phyloP scores from a whole-genome alignment of 2,113 vertebrate genomes.

The Excalfactoria chinensis region DNA sequence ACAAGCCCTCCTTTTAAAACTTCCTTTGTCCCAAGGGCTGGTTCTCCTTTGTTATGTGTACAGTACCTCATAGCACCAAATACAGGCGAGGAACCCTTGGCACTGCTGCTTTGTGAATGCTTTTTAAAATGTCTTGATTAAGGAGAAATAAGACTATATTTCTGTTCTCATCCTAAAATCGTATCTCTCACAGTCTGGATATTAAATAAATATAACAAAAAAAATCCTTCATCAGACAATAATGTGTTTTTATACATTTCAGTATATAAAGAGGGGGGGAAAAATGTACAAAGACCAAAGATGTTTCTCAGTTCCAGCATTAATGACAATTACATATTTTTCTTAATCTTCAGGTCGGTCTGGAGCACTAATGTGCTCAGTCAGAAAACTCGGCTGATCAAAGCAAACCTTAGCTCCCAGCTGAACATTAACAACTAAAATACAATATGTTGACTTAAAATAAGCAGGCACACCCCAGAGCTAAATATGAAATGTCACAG shows the following conservation, averaged over 20 bases:
- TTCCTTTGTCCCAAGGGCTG: neutral
- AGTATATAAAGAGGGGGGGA: neutral
- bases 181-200: neutral
- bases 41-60: neutral
- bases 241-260: neutral
- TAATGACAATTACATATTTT: neutral
- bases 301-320: neutral
- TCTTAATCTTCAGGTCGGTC: neutral
- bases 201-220: neutral
- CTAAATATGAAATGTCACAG: conserved; percentile 11
- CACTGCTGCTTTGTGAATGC: neutral
- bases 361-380: neutral
- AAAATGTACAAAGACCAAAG: neutral
- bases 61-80: neutral
- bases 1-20: neutral
- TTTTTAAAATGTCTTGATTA: neutral
- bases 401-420: conserved; percentile 9
- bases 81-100: neutral
- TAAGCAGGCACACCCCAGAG: neutral
- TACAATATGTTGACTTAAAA: neutral
- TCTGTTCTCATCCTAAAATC: neutral
- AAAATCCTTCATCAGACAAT: neutral
- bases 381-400: neutral
- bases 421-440: neutral
- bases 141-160: neutral